Base-by-base conservation (phyloP, 2,797 vertebrate species). In the Oreochromis grahami region DNA sequence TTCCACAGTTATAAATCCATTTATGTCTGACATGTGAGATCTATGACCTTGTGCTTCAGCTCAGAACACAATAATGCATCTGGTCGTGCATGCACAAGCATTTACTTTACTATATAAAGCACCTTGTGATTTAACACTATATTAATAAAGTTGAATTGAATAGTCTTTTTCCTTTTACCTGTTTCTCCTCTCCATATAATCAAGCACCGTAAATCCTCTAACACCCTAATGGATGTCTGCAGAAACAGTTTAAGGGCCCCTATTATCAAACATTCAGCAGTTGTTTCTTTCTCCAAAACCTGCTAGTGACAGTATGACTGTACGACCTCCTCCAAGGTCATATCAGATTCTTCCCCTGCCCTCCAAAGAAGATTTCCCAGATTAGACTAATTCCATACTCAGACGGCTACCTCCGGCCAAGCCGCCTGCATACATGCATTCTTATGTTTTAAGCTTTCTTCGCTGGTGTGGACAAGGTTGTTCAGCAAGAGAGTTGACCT, bases 261-360 rank as follows among this genome's bases (percentile, higher is more conserved):
- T 60, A 52, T 52, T 38, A 14, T 76, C 34, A 82, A 56, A 84
- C 84, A 55, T 85, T 84, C 91, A 51, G 79, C 43, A 48, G 26
- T 36, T 50, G 26, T 32, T 55, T 72, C 77, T 58, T 79, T 65
- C 56, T 84, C 72, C 55, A 7, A 84, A 52, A 53, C 85, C 88
- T 84, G 86, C n/a, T 4, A 86, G 81, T 89, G 93, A 91, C 92
- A 89, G 21, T 32, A 29, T 80, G 77, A 79, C 79, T 38, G 45
- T 17, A 15, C 43, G 24, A 90, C 91, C 93, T 91, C 76, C 29
- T 81, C 63, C 90, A 94, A 94, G 92, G 94, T 94, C 93, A 90
- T 85, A 87, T 84, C 52, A 29, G 78, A 91, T 91, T 89, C 55
- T 76, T 81, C 77, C 65, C 50, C 76, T 29, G 84, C 84, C 21